phyloP scores from a whole-genome alignment of 1,140 invertebrate species.

The Eupristina koningsbergeri region DNA sequence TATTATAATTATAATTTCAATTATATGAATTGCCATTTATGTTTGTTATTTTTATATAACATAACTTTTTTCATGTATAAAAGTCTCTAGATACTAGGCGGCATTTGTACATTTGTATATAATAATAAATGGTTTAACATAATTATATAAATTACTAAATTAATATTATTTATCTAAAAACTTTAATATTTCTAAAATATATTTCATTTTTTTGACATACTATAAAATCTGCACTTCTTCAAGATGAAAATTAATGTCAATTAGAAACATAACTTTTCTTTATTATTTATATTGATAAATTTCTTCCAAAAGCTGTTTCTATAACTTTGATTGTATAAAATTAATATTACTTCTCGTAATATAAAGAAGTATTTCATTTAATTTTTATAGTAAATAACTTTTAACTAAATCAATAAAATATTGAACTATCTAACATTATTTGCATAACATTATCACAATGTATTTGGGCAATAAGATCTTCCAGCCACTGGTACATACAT shows the following conservation, averaged over 20 bases:
- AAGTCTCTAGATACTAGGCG: slow-evolving; percentile 28
- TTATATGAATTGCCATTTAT: not conserved
- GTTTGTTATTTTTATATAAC: slow-evolving; percentile 1
- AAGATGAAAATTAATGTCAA: slow-evolving; percentile 10
- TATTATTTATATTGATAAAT: not conserved
- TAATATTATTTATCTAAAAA: slow-evolving; percentile 43
- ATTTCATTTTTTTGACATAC: slow-evolving; percentile 17
- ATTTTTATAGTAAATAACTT: slow-evolving; percentile 22
- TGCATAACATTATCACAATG: slow-evolving; percentile 48
- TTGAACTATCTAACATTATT: slow-evolving; percentile 50
- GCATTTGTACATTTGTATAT: slow-evolving; percentile 40
- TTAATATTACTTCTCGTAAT: slow-evolving; percentile 11
- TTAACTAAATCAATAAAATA: slow-evolving; percentile 39
- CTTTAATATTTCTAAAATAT: slow-evolving; percentile 17
- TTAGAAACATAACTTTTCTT: slow-evolving; percentile 17
- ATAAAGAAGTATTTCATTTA: slow-evolving; percentile 20
- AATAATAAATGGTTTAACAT: slow-evolving; percentile 8
- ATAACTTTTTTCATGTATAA: slow-evolving; percentile 33
- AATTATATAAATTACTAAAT: slow-evolving; percentile 47
- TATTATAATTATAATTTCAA: slow-evolving; percentile 28
- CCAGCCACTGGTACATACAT: slow-evolving; percentile 21
- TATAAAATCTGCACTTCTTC: not conserved
- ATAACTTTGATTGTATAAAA: not conserved
- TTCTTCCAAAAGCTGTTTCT: slow-evolving; percentile 11
- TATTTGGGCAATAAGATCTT: slow-evolving; percentile 38